These are phyloP conservation scores for Chloroceryle aenea DNA, from an alignment of 2,113 vertebrate genomes.

Conservation along the genomic window DNA sequence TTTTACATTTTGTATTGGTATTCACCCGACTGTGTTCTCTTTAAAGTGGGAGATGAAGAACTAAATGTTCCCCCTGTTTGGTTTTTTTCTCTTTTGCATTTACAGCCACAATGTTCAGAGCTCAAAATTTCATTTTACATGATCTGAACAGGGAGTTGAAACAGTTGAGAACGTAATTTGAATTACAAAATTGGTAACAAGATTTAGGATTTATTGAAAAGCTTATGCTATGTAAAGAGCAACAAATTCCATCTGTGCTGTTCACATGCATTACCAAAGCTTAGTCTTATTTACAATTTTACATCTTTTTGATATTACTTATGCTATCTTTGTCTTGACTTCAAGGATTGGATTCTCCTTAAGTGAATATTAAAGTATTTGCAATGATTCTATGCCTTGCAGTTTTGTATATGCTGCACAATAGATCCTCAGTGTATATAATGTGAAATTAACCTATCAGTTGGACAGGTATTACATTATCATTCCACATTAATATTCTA, in stretches of 20 bases:
- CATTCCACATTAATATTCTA: neutral
- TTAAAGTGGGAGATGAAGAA: neutral
- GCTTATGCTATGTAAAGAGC: neutral
- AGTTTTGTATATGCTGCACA: neutral
- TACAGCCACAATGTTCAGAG: neutral
- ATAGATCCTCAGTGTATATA: neutral
- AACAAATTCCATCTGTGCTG: neutral
- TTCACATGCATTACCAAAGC: fast-evolving
- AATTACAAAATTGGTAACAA: neutral
- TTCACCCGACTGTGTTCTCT: neutral
- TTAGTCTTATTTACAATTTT: neutral
- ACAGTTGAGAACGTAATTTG: fast-evolving
- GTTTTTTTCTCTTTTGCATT: neutral
- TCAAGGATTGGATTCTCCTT: neutral
- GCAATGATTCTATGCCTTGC: neutral
- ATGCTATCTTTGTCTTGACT: neutral
- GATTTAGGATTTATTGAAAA: neutral
- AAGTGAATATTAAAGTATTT: neutral
- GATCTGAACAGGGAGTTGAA: neutral
- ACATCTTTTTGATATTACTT: neutral
- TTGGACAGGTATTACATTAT: neutral
- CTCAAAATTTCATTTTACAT: neutral
- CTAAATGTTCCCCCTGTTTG: neutral
- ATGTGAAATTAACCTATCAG: too few species aligned
- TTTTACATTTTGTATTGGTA: neutral